phyloP scores from a whole-genome alignment of 2,888 invertebrate species.

The Iphiclides podalirius region DNA sequence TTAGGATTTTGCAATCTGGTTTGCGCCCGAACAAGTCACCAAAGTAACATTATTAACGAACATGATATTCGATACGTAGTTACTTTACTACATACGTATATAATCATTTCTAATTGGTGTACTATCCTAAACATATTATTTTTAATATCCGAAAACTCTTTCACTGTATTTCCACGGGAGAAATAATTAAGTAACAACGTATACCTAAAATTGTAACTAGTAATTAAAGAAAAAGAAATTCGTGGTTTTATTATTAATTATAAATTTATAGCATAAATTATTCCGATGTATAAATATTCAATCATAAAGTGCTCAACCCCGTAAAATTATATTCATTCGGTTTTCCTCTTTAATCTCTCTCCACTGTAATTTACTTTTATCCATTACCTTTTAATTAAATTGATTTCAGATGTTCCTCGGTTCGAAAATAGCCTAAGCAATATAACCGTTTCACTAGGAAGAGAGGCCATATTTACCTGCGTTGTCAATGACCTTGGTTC shows the following conservation, averaged over 20 bases:
- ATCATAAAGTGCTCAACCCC: no score
- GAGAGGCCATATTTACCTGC: conserved; percentile 91
- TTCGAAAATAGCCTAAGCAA: conserved; percentile 90
- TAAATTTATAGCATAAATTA: no score
- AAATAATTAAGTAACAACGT: neutral
- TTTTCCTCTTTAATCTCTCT: no score
- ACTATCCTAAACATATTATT: no score
- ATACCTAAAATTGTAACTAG: neutral
- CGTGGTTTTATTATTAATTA: no score
- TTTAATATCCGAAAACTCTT: no score
- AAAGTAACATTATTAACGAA: conserved; percentile 46
- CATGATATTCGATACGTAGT: conserved; percentile 42
- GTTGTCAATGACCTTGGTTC: conserved; percentile 90
- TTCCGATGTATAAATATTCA: no score
- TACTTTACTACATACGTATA: conserved; percentile 44
- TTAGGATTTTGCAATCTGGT: conserved; percentile 43
- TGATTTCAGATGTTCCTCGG: conserved; percentile 81
- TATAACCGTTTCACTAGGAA: conserved; percentile 89
- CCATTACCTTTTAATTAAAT: neutral
- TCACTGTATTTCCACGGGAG: no score
- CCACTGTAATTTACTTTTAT: no score
- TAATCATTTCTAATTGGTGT: conserved; percentile 31
- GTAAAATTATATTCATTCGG: no score
- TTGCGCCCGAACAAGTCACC: conserved; percentile 50
- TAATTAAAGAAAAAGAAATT: no score